Base-by-base conservation (phyloP, 2,113 vertebrate species). In the Narcine bancroftii region DNA sequence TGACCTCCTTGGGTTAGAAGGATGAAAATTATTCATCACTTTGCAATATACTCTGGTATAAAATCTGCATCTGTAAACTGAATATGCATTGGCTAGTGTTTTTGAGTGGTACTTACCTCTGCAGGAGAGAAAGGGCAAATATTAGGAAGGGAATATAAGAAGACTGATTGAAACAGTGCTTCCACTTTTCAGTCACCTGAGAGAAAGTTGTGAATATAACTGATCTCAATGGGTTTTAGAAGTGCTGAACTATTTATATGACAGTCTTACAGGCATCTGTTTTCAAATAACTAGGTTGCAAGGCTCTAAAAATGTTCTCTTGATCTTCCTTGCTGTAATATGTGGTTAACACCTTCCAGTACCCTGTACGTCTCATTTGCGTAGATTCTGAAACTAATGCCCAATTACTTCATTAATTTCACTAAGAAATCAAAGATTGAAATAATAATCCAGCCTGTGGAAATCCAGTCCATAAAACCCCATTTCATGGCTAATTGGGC, bases 371-470 rank as follows among this genome's bases (percentile, higher is more conserved):
- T 3, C 10, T 66, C 60, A 65, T 15, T 89, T 21, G 50, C 36
- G 50, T 56, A 85, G 53, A 60, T 36, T 26, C 39, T 89, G 85
- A 89, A 89, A 42, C 21, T 89, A 45, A 42, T 13, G 21, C 4
- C 0, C 36, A 5, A 42, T 66, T 26, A 66, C 13, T 36, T 66
- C 60, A 65, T 66, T 66, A 24, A 89, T 63, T 89, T 65, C 33
- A 65, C 63, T 89, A 66, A 26, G 85, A 65, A 89, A 89, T 89
- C 65, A 89, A 89, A 29, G 63, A 89, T 66, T 66, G 63, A 83
- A 83, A 53, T n/a, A 56, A 56, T 81, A 83, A 13, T n/a, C 56
- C 79, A 83, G 47, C 33, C 26, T 83, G 29, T n/a, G 50, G 47
- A 56, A 85, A 56, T 47, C 13, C 11, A 56, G 19, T 85, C 63